phyloP scores from a whole-genome alignment of 2,888 invertebrate genomes.

The Campoletis raptor region DNA sequence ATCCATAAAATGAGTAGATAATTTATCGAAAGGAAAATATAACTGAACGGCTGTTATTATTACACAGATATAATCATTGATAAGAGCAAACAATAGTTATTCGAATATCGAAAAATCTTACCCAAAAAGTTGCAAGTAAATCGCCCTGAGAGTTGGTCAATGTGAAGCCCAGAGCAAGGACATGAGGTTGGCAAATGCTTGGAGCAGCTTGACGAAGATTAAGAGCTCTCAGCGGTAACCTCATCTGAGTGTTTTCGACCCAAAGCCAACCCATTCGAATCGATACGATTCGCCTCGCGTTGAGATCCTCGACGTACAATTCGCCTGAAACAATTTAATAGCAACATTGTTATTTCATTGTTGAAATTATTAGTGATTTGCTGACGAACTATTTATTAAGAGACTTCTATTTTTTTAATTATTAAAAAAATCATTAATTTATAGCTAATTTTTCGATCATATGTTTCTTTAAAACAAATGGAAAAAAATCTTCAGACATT shows the following conservation, averaged over 20 bases:
- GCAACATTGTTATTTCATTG: slow-evolving; percentile 3
- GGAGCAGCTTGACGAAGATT: slow-evolving; percentile 82
- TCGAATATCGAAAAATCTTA: slow-evolving; percentile 67
- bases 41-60: neutral
- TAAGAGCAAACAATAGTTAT: neutral
- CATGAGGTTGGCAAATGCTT: slow-evolving; percentile 82
- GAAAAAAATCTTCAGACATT: neutral
- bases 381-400: neutral
- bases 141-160: slow-evolving; percentile 82
- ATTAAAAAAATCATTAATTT: no score
- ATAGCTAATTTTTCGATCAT: neutral
- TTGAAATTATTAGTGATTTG: neutral
- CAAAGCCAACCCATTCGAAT: slow-evolving; percentile 84
- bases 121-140: slow-evolving; percentile 83
- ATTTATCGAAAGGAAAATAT: neutral
- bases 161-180: slow-evolving; percentile 82
- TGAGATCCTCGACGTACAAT: slow-evolving; percentile 82
- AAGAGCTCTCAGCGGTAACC: slow-evolving; percentile 81
- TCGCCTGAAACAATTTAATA: slow-evolving; percentile 78
- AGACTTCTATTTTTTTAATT: no score
- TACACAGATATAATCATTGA: neutral
- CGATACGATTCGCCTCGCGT: slow-evolving; percentile 81
- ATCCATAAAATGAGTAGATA: neutral
- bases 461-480: neutral
- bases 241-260: slow-evolving; percentile 83